Evolutionary conservation across 2,113 vertebrate genomes (phyloP), one percentile per base, ranked within the genome.

Genomic region (Pomatostomus ruficeps): DNA sequence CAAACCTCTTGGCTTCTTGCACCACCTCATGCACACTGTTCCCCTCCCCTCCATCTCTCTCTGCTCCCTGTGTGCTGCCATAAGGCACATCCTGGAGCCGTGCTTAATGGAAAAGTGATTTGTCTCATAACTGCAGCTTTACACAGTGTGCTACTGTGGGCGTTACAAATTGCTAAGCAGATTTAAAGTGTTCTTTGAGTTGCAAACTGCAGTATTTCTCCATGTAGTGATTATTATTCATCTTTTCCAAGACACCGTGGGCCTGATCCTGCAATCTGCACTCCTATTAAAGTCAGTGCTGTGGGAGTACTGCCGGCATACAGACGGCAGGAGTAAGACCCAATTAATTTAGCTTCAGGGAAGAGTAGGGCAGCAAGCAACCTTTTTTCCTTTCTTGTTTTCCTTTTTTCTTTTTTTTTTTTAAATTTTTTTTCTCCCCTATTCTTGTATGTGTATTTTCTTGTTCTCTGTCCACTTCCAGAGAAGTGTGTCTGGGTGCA

Each of bases 121-220:
- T 97, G 97, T 97, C 96, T 97, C 85, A 85, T 96, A 95, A 96
- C 94, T 95, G 91, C 96, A 96, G 89, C 89, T 92, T 91, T 95
- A 90, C 95, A 88, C 95, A 93, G 91, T 88, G 95, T 95, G 93
- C 92, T 95, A 20, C 96, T 96, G 97, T 97, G 96, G 97, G 97
- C 68, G 97, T 96, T 91, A 88, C 94, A 97, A 97, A 97, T 96
- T 97, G 96, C 96, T 91, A 90, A 97, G 96, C 96, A 97, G 95
- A 94, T 95, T 95, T 95, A 91, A 95, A 97, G 93, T 90, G 96
- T 96, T 97, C 96, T 95, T 96, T 92, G 91, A 96, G 88, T 86
- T 91, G 88, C 88, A 91, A 96, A 90, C 96, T 88, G 94, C 95
- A 95, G 92, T 96, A 86, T 97, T 97, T 97, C 96, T 92, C 93